A percentile compares a stretch with the other conserved stretches of the same genome.
Conservation (phyloP, 2,888 invertebrate species). For the Autographa pulchrina region DNA sequence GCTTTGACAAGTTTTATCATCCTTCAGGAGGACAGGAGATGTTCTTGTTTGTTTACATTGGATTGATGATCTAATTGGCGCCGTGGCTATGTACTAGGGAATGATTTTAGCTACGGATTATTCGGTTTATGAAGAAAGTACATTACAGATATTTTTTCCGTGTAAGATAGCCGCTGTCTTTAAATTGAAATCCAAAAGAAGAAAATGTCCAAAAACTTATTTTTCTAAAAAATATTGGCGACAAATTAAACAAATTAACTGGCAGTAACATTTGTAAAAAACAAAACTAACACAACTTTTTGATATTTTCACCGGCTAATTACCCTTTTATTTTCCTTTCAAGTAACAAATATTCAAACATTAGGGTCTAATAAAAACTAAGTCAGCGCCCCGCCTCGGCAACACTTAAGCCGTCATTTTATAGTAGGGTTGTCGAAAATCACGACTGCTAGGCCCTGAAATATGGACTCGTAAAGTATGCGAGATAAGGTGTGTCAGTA, state of each 20-base stretch:
- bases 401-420: slow-evolving; percentile 50
- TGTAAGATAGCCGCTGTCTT: not conserved
- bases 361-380: slow-evolving; percentile 48
- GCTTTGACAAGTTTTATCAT: slow-evolving; percentile 10
- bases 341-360: slow-evolving; percentile 43
- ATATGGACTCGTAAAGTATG: slow-evolving; percentile 56
- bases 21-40: not conserved
- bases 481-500: slow-evolving; percentile 65
- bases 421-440: slow-evolving; percentile 51
- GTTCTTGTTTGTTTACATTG: slow-evolving; percentile 1
- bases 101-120: not conserved
- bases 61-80: slow-evolving; percentile 1
- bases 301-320: slow-evolving; percentile 39
- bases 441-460: slow-evolving; percentile 42
- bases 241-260: not conserved
- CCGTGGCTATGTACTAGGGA: not conserved
- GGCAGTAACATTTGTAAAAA: not conserved
- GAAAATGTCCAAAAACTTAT: not conserved
- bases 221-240: not conserved
- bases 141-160: not conserved
- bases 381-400: slow-evolving; percentile 28
- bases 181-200: not conserved
- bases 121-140: not conserved
- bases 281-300: not conserved
- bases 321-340: slow-evolving; percentile 32